These are phyloP conservation scores for Sarcophilus harrisii DNA, from an alignment of 2,797 vertebrate species.

Conservation along the genomic window DNA sequence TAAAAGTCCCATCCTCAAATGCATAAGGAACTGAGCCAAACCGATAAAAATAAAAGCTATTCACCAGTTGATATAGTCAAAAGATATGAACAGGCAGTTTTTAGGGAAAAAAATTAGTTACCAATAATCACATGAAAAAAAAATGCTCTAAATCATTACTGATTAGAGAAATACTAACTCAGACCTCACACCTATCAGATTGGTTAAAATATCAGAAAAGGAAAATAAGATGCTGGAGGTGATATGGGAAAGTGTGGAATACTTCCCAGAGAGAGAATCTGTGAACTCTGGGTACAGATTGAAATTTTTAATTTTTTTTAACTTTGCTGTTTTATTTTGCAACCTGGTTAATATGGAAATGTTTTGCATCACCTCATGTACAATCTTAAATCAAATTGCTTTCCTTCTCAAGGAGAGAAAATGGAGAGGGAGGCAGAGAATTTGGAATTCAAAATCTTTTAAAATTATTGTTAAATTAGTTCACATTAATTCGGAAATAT, in stretches of 20 bases:
- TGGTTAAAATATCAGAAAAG: background rate
- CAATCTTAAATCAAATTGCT: background rate
- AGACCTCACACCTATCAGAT: background rate
- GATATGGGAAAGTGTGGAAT: background rate
- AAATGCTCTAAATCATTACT: background rate
- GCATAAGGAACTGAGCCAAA: background rate
- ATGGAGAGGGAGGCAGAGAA: background rate
- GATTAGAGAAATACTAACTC: background rate
- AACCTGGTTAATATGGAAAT: background rate
- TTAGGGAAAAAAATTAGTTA: background rate
- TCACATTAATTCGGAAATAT: background rate
- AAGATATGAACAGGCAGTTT: background rate
- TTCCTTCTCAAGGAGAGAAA: background rate
- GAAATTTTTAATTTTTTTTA: background rate
- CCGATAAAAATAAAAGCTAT: background rate
- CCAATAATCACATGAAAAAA: background rate
- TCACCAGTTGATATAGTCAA: background rate
- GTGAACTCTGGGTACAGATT: background rate
- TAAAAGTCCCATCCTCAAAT: background rate
- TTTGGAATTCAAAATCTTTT: background rate
- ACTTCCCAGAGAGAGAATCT: background rate
- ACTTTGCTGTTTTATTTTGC: background rate
- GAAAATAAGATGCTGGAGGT: background rate
- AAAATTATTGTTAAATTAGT: background rate
- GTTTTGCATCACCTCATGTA: background rate